Percentiles rank a stretch among this genome's conserved stretches.
Evolutionary conservation across 2,888 invertebrate genomes (phyloP).

Genomic region (Eupithecia abbreviata): DNA sequence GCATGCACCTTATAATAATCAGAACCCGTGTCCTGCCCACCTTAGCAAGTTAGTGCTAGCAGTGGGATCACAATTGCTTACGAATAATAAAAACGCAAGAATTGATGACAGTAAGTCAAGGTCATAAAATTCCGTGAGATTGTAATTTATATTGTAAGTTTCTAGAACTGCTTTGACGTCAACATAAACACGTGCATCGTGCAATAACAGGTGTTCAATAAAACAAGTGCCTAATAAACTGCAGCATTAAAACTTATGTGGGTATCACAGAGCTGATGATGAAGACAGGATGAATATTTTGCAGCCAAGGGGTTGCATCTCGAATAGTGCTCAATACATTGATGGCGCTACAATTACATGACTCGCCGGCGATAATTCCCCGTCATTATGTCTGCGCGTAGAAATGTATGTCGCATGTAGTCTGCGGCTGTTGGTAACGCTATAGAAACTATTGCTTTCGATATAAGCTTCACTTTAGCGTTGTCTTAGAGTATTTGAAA

Average conservation of each 20-base stretch:
- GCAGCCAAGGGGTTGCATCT: slow-evolving; percentile 33
- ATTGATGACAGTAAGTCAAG: background rate
- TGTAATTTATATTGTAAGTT: background rate
- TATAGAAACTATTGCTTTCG: background rate
- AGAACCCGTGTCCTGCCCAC: background rate
- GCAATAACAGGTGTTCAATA: background rate
- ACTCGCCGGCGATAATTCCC: slow-evolving; percentile 68
- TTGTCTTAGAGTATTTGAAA: background rate
- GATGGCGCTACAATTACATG: slow-evolving; percentile 68
- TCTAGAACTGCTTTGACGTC: background rate
- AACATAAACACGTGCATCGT: slow-evolving; percentile 1
- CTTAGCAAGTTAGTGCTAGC: background rate
- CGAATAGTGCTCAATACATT: slow-evolving; percentile 52
- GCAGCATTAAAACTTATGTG: background rate
- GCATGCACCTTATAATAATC: slow-evolving; percentile 47
- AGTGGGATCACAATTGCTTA: background rate
- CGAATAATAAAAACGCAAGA: background rate
- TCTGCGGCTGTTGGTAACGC: background rate
- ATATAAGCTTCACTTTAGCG: background rate
- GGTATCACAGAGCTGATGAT: background rate
- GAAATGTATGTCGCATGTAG: slow-evolving; percentile 54
- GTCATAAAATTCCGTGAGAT: background rate
- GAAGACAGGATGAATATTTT: background rate
- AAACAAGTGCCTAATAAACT: background rate
- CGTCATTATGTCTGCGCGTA: slow-evolving; percentile 62